Conservation (phyloP, 2,888 invertebrate genomes). For the Helicoverpa assulta region DNA sequence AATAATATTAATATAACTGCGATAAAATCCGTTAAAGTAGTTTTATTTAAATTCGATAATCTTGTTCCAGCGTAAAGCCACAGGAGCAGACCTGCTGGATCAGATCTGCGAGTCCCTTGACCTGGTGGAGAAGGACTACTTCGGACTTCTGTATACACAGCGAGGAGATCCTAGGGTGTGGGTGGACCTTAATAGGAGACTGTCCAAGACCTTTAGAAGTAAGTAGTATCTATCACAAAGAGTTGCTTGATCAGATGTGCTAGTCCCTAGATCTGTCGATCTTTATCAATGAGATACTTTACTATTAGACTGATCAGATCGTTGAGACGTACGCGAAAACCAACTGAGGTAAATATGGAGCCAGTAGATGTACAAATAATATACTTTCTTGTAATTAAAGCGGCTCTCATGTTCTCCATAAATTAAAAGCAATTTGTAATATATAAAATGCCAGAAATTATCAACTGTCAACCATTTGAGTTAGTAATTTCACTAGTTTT, state of each 20-base stretch:
- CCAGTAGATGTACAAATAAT: too few species aligned
- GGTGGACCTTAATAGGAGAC: conserved; percentile 96
- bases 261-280: neutral
- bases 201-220: conserved; percentile 97
- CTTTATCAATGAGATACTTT: too few species aligned
- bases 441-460: too few species aligned
- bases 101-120: conserved; percentile 96
- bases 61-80: conserved; percentile 94
- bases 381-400: too few species aligned
- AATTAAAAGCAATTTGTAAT: too few species aligned
- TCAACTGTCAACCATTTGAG: too few species aligned
- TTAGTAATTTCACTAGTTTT: neutral
- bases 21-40: too few species aligned
- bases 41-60: too few species aligned
- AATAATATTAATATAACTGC: too few species aligned
- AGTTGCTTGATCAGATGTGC: neutral
- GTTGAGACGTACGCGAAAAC: too few species aligned
- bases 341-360: too few species aligned
- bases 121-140: conserved; percentile 97
- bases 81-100: conserved; percentile 96
- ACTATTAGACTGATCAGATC: neutral
- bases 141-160: conserved; percentile 96
- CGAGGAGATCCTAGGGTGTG: conserved; percentile 95
- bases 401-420: too few species aligned
- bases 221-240: conserved; percentile 68